A percentile compares a stretch with the other conserved stretches of the same genome.
Evolutionary conservation across 2,797 vertebrate genomes (phyloP).

Genomic region (Lepus townsendii): DNA sequence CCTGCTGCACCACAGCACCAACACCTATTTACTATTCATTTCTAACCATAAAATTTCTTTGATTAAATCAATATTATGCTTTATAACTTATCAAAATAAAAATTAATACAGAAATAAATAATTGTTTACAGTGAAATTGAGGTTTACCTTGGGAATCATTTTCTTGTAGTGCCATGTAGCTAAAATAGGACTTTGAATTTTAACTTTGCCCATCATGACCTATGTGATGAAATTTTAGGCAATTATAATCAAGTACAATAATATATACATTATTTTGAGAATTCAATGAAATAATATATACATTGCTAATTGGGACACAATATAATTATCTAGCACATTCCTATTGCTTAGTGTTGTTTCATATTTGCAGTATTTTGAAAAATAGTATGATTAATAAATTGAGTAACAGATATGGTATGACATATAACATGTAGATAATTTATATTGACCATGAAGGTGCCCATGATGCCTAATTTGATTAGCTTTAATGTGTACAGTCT

Average conservation of each 20-base stretch:
- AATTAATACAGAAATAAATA: slow-evolving; percentile 14
- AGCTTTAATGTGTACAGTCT: background rate
- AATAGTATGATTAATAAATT: slow-evolving; percentile 24
- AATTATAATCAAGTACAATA: slow-evolving; percentile 13
- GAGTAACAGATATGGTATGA: background rate
- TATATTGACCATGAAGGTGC: background rate
- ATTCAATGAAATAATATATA: slow-evolving; percentile 26
- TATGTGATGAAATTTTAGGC: background rate
- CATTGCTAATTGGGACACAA: background rate
- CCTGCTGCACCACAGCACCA: too few species aligned
- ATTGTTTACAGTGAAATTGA: slow-evolving; percentile 7
- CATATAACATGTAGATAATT: slow-evolving; percentile 10
- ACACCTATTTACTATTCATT: background rate
- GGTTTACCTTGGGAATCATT: slow-evolving; percentile 6
- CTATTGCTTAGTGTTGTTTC: background rate
- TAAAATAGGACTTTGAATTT: background rate
- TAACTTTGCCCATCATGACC: background rate
- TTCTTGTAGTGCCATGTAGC: background rate
- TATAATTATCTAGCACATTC: background rate
- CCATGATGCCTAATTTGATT: background rate
- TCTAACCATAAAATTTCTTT: slow-evolving; percentile 50
- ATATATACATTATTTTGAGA: background rate
- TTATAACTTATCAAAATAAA: slow-evolving; percentile 9
- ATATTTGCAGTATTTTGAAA: background rate
- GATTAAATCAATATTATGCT: slow-evolving; percentile 28